Percentiles rank a stretch among this genome's conserved stretches.
These are phyloP conservation scores for Linnaemya vulpina DNA, from an alignment of 2,888 invertebrate species.

Conservation along the genomic window DNA sequence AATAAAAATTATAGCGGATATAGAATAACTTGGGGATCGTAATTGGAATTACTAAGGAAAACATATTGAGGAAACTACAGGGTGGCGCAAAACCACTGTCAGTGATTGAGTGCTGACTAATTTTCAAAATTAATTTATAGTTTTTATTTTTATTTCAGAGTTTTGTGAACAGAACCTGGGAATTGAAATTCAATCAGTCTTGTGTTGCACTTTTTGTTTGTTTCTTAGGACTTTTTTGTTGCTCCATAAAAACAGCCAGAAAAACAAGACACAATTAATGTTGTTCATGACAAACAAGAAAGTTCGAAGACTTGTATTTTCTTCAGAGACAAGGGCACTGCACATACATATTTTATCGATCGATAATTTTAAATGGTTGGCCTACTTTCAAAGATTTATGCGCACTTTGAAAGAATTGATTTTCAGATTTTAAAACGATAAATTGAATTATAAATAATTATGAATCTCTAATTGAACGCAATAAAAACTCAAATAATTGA, in stretches of 20 bases:
- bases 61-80: no score
- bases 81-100: no score
- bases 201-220: no score
- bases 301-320: neutral
- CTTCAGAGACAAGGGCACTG: neutral
- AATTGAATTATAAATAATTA: constrained; percentile 3
- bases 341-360: neutral
- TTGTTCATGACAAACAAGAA: neutral
- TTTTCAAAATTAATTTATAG: no score
- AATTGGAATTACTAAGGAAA: no score
- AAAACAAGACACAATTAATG: neutral
- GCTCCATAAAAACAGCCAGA: neutral
- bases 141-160: no score
- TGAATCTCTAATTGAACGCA: constrained; percentile 18
- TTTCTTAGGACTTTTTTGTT: no score
- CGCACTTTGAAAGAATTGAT: constrained; percentile 10
- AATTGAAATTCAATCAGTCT: no score
- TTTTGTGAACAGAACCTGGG: no score
- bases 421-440: neutral
- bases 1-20: no score
- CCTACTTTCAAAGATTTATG: constrained; percentile 8
- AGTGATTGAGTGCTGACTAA: no score
- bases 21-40: no score
- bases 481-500: constrained; percentile 25
- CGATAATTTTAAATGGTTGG: constrained; percentile 8